Percentiles rank a stretch among this genome's conserved stretches.
Evolutionary conservation across 1,140 invertebrate genomes (phyloP).

Genomic region (Tyrophagus putrescentiae): DNA sequence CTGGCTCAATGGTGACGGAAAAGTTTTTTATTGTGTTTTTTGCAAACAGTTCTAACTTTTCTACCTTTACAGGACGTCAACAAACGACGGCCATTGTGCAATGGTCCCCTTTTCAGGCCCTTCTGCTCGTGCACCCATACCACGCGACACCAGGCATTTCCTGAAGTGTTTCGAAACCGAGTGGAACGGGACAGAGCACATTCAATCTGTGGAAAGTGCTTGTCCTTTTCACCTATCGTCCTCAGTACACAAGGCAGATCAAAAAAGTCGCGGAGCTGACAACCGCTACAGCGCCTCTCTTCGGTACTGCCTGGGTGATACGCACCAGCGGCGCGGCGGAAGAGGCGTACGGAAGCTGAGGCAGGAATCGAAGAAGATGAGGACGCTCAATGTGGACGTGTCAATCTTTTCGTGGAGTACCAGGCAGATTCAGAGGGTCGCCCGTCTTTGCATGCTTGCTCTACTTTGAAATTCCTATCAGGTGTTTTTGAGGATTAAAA

Average conservation of each 20-base stretch:
- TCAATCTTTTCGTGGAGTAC: no score
- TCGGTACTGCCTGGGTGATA: conserved; percentile 59
- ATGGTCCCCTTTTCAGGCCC: conserved; percentile 66
- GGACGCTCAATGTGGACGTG: no score
- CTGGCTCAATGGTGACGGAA: conserved; percentile 39
- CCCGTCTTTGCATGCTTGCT: no score
- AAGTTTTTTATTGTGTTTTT: no score
- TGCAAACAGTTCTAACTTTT: no score
- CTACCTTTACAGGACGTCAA: not conserved
- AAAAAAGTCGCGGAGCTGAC: conserved; percentile 49
- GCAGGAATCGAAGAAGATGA: conserved; percentile 62
- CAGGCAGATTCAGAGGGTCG: no score
- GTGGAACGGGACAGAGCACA: conserved; percentile 61
- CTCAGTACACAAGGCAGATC: conserved; percentile 35
- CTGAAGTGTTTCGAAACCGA: conserved; percentile 56
- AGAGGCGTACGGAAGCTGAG: conserved; percentile 64
- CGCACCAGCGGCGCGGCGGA: conserved; percentile 61
- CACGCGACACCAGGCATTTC: conserved; percentile 63
- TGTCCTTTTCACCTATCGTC: conserved; percentile 64
- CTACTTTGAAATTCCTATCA: no score
- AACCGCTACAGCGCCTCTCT: conserved; percentile 73
- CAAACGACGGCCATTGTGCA: conserved; percentile 37
- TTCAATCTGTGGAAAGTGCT: conserved; percentile 54
- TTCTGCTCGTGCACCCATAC: conserved; percentile 63
- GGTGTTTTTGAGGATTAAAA: no score